Percentiles rank a stretch among this genome's conserved stretches.
Conservation (phyloP, 2,113 vertebrate species). For the pig (Sus scrofa) region T2T-Sscrofa CM000814.6:90781001-90781500, state of each 20-base stretch:
- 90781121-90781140: conserved; percentile 83
- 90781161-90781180: conserved; percentile 51
- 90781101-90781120: conserved; percentile 75
- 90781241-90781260: not conserved
- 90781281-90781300: conserved; percentile 5
- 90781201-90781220: not conserved
- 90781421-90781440: conserved; percentile 70
- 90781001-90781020: conserved; percentile 28
- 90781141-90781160: conserved; percentile 76
- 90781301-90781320: not conserved
- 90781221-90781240: not conserved
- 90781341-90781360: not conserved
- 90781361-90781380: conserved; percentile 56
- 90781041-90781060: conserved; percentile 52
- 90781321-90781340: conserved; percentile 9
- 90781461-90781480: conserved; percentile 81
- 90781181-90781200: conserved; percentile 20
- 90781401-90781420: conserved; percentile 63
- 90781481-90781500: conserved; percentile 82
- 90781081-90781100: conserved; percentile 83
- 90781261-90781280: not conserved
- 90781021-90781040: conserved; percentile 65
- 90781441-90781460: conserved; percentile 73
- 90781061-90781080: conserved; percentile 75
- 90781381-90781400: conserved; percentile 71